Evolutionary conservation across 2,797 vertebrate genomes (phyloP), one percentile per base, ranked within the genome.

Genomic region (Phrynocephalus guinanensis): DNA sequence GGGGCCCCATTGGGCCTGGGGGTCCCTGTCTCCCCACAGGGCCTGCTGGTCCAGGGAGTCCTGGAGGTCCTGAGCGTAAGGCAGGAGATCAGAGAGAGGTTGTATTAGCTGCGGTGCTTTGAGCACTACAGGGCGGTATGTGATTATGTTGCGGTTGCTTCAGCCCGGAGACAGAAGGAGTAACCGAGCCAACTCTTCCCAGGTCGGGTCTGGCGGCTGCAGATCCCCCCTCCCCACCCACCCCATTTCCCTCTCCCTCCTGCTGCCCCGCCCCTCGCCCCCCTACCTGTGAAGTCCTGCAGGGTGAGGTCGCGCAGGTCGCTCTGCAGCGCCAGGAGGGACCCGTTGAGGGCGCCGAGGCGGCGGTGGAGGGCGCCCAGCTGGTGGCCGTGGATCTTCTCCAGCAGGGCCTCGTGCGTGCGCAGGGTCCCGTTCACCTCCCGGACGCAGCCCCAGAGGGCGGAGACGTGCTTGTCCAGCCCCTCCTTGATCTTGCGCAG

Each of bases 381-480:
- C 94, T 98, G 97, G 30, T 96, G 95, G 6, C 94, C 95, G 71
- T 97, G 95, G 88, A 99, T 97, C 89, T 96, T 96, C 78, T 97
- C 92, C 71, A 99, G 97, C 80, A 96, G 85, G 15, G 96, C 95
- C 1, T 96, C 96, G 0, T 98, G 98, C 4, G 91, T 92, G 28
- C 91, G 93, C 28, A 97, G 93, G 0, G 98, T 98, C 94, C 95
- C 93, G 77, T 99, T 99, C 88, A 98, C 95, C 52, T 97, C 97
- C 78, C 96, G 97, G n/a, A 99, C 95, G 22, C 97, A 97, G 7
- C 85, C 96, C 98, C 98, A 98, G 85, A 99, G 97, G 44, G 97
- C 97, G 0, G 97, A 96, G 89, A 99, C 96, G 0, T 99, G 98
- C 82, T 95, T 95, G 86, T 95, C 97, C 90, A 99, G 96, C 81